Base-by-base conservation (phyloP, 2,888 invertebrate species). In the Lacanobia oleracea region DNA sequence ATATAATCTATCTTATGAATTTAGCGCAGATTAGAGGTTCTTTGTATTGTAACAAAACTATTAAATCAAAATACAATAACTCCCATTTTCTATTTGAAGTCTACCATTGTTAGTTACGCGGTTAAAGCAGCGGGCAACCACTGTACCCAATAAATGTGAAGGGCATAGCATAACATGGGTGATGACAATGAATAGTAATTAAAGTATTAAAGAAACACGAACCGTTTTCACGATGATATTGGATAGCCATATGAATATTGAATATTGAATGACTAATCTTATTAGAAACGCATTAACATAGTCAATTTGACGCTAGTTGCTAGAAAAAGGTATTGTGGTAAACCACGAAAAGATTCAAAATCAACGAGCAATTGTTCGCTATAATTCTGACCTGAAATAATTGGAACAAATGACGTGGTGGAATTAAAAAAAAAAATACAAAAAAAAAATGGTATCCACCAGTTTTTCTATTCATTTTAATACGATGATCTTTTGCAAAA, bases 61-160 rank as follows among this genome's bases (percentile, higher is more conserved):
- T 71, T 51, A 53, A 62, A 67, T 62, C 23, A 33, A 54, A 14
- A 9, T 33, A 54, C 37, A 70, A 61, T 21, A 23, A 45, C 48
- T 48, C 37, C 50, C 2, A 16, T 59, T 65, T 27, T 45, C 40
- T 40, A 48, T 48, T 61, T 64, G 51, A 53, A 33, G 54, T 54
- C 37, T 50, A 57, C 45, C 10, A 62, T 72, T 64, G 56, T 51
- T 33, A n/a, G 14, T 48, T 66, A 66, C 43, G 53, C 16, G 9
- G 37, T 7, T 14, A 2, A 56, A 59, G 23, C 57, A 27, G 48
- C 53, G 23, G 71, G 60, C 7, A 56, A 51, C 48, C 16, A 40
- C 9, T 27, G 68, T 48, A 61, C n/a, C 5, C 43, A n/a, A 64
- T 71, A 64, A 72, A 79, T 79, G 62, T 77, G 73, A 85, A 83